Base-by-base conservation (phyloP, 2,797 vertebrate species). In the Coendou prehensilis region DNA sequence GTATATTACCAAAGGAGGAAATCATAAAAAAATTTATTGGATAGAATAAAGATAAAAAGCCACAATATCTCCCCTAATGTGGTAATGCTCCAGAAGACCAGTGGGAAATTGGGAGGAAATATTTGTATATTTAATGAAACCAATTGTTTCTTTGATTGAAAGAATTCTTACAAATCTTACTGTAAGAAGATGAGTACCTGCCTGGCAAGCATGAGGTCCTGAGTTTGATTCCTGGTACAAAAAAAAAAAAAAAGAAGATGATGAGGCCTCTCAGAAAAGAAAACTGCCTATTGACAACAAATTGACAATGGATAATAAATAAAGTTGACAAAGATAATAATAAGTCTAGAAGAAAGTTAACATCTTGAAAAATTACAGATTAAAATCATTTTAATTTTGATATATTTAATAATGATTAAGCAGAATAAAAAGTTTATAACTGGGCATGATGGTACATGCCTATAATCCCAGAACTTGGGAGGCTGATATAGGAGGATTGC, bases 351-450 rank as follows among this genome's bases (percentile, higher is more conserved):
- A 63, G 64, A 63, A 84, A 47, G 2, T 73, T 73, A 91, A 41
- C 37, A 37, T 75, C n/a, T 47, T 75, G 26, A 91, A 86, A 69
- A 84, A 87, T 61, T 79, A 56, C 37, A 91, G 57, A 56, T 37
- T 71, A 45, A 69, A 13, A 10, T 81, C 67, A 52, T 50, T 76
- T 93, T 57, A 76, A 61, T 94, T 45, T 17, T 23, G 47, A 26
- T 85, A 41, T 56, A 92, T 89, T 81, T 94, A 22, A 52, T 89
- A 33, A 11, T 81, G 50, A 37, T 81, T 59, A n/a, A 88, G 57
- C 9, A 69, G 9, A 88, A 63, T 94, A 45, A 92, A 87, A 69
- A 54, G 52, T 14, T 61, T 79, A 69, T 37, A n/a, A 33, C 64
- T n/a, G 64, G 64, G 33, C 64, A 67, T 67, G 33, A 17, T 8